A percentile compares a stretch with the other conserved stretches of the same genome.
Evolutionary conservation across 1,140 invertebrate species (phyloP).

Genomic region (Drosophila saltans): DNA sequence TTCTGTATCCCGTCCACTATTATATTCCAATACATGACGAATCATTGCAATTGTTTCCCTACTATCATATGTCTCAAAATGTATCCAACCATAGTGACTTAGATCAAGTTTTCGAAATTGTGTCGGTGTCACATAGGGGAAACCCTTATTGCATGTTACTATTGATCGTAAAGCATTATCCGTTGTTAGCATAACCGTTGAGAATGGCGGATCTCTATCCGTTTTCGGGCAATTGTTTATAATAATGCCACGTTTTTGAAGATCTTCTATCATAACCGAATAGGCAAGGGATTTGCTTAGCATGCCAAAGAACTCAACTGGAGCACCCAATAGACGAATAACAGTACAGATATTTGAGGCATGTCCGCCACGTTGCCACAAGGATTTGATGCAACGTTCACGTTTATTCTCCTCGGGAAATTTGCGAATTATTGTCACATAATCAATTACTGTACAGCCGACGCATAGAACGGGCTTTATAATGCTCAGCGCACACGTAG

Average conservation of each 20-base stretch:
- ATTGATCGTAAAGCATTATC: constrained; percentile 86
- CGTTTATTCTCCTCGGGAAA: constrained; percentile 84
- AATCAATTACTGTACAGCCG: constrained; percentile 84
- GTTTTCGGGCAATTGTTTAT: constrained; percentile 84
- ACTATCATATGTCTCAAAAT: constrained; percentile 87
- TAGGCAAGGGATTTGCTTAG: constrained; percentile 81
- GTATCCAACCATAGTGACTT: constrained; percentile 87
- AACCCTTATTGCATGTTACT: constrained; percentile 85
- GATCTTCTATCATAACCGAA: constrained; percentile 85
- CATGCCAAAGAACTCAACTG: constrained; percentile 85
- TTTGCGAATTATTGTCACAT: constrained; percentile 83
- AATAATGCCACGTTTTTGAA: constrained; percentile 84
- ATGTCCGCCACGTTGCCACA: constrained; percentile 88
- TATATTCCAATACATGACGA: constrained; percentile 84
- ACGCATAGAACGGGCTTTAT: constrained; percentile 74
- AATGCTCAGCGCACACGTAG: constrained; percentile 29
- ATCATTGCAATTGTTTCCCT: constrained; percentile 86
- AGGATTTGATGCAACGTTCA: constrained; percentile 84
- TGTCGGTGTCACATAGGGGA: constrained; percentile 86
- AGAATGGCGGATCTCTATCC: constrained; percentile 80
- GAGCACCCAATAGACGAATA: constrained; percentile 85
- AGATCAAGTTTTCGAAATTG: constrained; percentile 85
- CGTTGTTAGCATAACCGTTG: constrained; percentile 84
- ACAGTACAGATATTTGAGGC: constrained; percentile 88
- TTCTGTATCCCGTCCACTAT: constrained; percentile 51